Evolutionary conservation across 2,797 vertebrate species (phyloP), one percentile per base, ranked within the genome.

Genomic region (Pachyuromys duprasi): DNA sequence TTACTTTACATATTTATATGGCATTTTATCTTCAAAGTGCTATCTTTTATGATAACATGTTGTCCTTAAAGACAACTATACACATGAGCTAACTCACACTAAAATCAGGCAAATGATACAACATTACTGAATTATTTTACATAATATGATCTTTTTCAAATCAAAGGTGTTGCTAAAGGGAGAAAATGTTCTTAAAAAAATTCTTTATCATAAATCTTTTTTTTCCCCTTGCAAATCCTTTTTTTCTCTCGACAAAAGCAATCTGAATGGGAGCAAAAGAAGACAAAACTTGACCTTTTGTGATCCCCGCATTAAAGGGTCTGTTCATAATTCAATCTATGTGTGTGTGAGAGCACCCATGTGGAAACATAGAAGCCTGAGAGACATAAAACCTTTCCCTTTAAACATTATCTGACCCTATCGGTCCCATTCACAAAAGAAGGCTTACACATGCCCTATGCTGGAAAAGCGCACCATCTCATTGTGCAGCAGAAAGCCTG

Each of bases 261-360:
- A 98, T 98, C 97, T 99, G 98, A 99, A 99, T 98, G 98, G 98
- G 97, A 94, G 98, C 98, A 98, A 98, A 99, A 99, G 98, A 98
- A 99, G 98, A 99, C 98, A 99, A 99, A 99, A 99, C 98, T 98
- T 99, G 99, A 99, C 99, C 99, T 98, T 98, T 98, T 98, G 97
- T 98, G 98, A 99, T 98, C 99, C 98, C 98, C 96, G 98, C 98
- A 98, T 99, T 99, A 99, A 99, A 98, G 98, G 98, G 98, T 98
- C 98, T 98, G 99, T 99, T 99, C 99, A 99, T 99, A 99, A 99
- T 99, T 99, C 98, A 99, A 98, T 99, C 98, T 99, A 96, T 98
- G 98, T 98, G 98, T 99, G 98, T 99, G 98, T 98, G 98, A 97
- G 97, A 97, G 98, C 98, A 99, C 97, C 98, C 98, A 99, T 98